Conservation (phyloP, 1,140 invertebrate species). For the Dinoponera quadriceps region DNA sequence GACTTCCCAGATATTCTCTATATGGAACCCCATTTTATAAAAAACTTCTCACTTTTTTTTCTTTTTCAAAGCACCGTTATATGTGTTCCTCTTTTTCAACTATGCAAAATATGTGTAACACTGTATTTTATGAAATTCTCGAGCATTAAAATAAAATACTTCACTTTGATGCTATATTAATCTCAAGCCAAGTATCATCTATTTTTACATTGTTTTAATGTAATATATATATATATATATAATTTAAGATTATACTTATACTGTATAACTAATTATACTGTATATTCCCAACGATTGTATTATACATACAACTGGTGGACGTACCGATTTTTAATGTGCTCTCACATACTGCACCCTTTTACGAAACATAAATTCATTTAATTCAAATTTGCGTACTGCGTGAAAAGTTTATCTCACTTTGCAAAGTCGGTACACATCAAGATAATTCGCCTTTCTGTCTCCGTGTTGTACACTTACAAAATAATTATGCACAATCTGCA, state of each 20-base stretch:
- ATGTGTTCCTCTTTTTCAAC: conserved; percentile 20
- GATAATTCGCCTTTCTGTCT: conserved; percentile 62
- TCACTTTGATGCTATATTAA: conserved; percentile 6
- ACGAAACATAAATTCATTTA: conserved; percentile 16
- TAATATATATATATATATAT: conserved; percentile 42
- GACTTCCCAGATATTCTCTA: neutral
- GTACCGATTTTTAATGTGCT: conserved; percentile 44
- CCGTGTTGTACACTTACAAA: conserved; percentile 63
- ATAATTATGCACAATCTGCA: conserved; percentile 71
- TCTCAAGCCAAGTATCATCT: neutral
- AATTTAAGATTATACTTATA: conserved; percentile 32
- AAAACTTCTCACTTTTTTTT: conserved; percentile 13
- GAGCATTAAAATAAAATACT: neutral
- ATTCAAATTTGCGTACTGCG: too few relatives aligned
- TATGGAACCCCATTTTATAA: neutral
- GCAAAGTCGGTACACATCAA: conserved; percentile 39
- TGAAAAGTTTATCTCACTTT: conserved; percentile 33
- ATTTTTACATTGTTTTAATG: conserved; percentile 25
- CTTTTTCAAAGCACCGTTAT: conserved; percentile 17
- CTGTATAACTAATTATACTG: neutral
- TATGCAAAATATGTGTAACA: conserved; percentile 14
- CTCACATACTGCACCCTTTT: conserved; percentile 48
- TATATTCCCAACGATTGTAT: conserved; percentile 35
- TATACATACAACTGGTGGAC: conserved; percentile 41
- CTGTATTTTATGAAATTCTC: conserved; percentile 19